Base-by-base conservation (phyloP, 2,797 vertebrate species). In the Pseudochaenichthys georgianus region DNA sequence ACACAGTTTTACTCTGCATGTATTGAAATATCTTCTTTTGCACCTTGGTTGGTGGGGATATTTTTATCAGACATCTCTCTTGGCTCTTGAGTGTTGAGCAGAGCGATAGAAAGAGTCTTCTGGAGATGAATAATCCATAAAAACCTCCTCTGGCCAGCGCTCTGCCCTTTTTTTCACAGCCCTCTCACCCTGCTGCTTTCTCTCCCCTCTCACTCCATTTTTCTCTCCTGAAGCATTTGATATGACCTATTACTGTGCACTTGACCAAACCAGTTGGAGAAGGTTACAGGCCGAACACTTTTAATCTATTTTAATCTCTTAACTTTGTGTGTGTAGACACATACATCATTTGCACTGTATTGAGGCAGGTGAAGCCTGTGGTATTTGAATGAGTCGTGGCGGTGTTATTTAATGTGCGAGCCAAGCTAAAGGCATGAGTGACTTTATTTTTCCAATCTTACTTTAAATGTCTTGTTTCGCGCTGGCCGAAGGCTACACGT, bases 101-200 rank as follows among this genome's bases (percentile, higher is more conserved):
- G 58, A 68, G 67, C 1, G 3, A 73, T 62, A 34, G 31, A 85
- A 19, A 60, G 59, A 78, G 48, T 66, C 78, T 71, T 82, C 62
- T 72, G 55, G 59, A 77, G 78, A 86, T 83, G 68, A 88, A 87
- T 85, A 87, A 88, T 87, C 84, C 67, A 86, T 85, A 70, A 81
- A 89, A 78, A 72, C 45, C 73, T 80, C 80, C 61, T 31, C 73
- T 76, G 72, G 47, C 61, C 66, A 77, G 51, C 67, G 41, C 68
- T 43, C 61, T 64, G 47, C 15, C 19, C 53, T 79, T 62, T 75
- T 69, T 75, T 77, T 72, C 54, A 70, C 59, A 17, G 54, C 60
- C 50, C 62, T 79, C 61, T 75, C 61, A 69, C 63, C 34, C 47
- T 3, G 55, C 75, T 72, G 42, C 70, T 65, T 48, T n/a, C n/a